A percentile compares a stretch with the other conserved stretches of the same genome.
Conservation (phyloP, 2,888 invertebrate species). For the Aleiodes alternator region DNA sequence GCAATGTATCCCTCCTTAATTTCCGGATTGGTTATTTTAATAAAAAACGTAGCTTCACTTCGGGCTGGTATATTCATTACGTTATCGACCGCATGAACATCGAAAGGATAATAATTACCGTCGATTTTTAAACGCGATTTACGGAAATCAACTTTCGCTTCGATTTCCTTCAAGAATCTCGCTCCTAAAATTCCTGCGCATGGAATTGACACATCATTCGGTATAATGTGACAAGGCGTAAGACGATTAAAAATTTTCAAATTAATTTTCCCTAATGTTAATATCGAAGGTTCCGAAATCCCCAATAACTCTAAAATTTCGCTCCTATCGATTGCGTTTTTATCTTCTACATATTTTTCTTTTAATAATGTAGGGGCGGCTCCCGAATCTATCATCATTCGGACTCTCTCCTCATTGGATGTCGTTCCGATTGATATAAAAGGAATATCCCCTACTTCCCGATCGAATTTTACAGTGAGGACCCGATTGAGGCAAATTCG, state of each 20-base stretch:
- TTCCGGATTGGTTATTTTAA: conserved; percentile 1
- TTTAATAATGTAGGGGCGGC: conserved; percentile 3
- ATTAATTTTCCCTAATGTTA: too few relatives aligned
- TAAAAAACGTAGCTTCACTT: neutral
- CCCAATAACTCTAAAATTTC: conserved; percentile 9
- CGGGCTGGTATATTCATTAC: conserved; percentile 1
- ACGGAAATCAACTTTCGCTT: neutral
- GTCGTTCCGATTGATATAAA: neutral
- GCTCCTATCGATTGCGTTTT: neutral
- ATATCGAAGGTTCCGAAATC: neutral
- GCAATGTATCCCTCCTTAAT: conserved; percentile 13
- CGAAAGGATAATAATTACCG: neutral
- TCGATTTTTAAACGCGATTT: conserved; percentile 3
- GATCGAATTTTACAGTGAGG: neutral
- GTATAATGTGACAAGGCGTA: neutral
- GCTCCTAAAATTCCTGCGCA: conserved; percentile 5
- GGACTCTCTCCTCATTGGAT: neutral
- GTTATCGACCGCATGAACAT: neutral
- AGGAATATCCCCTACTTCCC: conserved; percentile 10
- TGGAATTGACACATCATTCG: conserved; percentile 6
- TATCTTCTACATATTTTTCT: conserved; percentile 8
- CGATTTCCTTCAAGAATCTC: neutral
- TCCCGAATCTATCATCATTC: conserved; percentile 7
- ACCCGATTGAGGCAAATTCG: neutral
- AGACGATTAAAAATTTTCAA: neutral